Evolutionary conservation across 92 coral and sea anemone species (phyloP).

Genomic region (Pocillopora meandrina): DNA sequence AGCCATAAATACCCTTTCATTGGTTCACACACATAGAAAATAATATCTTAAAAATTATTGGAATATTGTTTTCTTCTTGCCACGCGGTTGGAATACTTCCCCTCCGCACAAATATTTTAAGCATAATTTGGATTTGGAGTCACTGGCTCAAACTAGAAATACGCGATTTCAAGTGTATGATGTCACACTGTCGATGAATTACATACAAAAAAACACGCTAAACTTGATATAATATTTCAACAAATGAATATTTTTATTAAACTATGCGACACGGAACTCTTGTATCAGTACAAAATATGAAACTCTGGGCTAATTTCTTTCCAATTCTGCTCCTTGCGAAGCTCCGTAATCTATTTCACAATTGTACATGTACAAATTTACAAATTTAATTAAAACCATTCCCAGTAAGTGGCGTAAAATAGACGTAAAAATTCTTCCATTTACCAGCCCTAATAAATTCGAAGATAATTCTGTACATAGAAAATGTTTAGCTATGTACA

Average conservation of each 20-base stretch:
- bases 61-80: too few species aligned
- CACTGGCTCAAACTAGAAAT: too few species aligned
- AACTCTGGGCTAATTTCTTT: slow-evolving; percentile 22
- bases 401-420: slow-evolving; percentile 17
- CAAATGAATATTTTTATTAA: slow-evolving; percentile 19
- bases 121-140: too few species aligned
- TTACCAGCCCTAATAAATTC: slow-evolving; percentile 14
- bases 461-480: slow-evolving; percentile 23
- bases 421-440: slow-evolving; percentile 30
- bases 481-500: slow-evolving; percentile 41
- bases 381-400: slow-evolving; percentile 36
- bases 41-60: too few species aligned
- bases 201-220: neutral
- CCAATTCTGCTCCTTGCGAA: slow-evolving; percentile 34
- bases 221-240: neutral
- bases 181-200: neutral
- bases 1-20: too few species aligned
- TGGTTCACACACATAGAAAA: too few species aligned
- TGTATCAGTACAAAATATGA: slow-evolving; percentile 45
- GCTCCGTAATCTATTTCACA: slow-evolving; percentile 32
- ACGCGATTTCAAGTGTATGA: too few species aligned
- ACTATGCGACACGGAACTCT: slow-evolving; percentile 5
- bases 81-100: too few species aligned
- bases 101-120: too few species aligned
- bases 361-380: slow-evolving; percentile 43